Base-by-base conservation (phyloP, 2,797 vertebrate genomes). In the Eremophila alpestris region DNA sequence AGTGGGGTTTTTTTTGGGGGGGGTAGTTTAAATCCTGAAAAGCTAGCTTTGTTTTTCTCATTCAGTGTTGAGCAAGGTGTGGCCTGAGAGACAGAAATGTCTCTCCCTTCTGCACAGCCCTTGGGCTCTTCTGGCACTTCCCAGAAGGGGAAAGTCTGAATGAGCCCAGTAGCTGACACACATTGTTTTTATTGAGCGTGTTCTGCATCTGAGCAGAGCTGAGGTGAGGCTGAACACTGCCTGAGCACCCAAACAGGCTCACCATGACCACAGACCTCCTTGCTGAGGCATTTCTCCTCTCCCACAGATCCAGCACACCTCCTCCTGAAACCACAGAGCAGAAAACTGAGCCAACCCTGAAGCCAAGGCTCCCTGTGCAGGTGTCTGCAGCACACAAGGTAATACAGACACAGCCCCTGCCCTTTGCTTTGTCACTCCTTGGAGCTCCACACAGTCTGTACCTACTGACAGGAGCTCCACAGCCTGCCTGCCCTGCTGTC, bases 311-410 rank as follows among this genome's bases (percentile, higher is more conserved):
- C 24, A 36, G 22, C 56, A 69, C 46, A 38, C 24, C 84, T 56
- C 13, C 46, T 58, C 27, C 60, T 58, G 84, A 81, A 59, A 59
- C 86, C 5, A 2, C 80, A 48, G 90, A 74, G 24, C 14, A 5
- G 52, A 88, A 88, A 21, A n/a, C 73, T 80, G 69, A 89, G n/a
- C 95, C 92, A 43, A 96, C 96, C 75, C 86, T 7, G 0, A 94
- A 95, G 75, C 91, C 48, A 1, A 90, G 83, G 54, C 36, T 90
- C 69, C 32, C 60, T n/a, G 10, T 67, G 32, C 69, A 7, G 0
- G 67, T 71, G 7, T 56, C 85, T 55, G 56, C 84, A 11, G 74
- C 87, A 7, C 32, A 92, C 71, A 90, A 97, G 97, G 97, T 97
- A 96, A 22, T 54, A 48, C 6, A 62, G 68, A 27, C 67, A 41